phyloP scores from a whole-genome alignment of 2,113 vertebrate species.

The Semicossyphus pulcher region DNA sequence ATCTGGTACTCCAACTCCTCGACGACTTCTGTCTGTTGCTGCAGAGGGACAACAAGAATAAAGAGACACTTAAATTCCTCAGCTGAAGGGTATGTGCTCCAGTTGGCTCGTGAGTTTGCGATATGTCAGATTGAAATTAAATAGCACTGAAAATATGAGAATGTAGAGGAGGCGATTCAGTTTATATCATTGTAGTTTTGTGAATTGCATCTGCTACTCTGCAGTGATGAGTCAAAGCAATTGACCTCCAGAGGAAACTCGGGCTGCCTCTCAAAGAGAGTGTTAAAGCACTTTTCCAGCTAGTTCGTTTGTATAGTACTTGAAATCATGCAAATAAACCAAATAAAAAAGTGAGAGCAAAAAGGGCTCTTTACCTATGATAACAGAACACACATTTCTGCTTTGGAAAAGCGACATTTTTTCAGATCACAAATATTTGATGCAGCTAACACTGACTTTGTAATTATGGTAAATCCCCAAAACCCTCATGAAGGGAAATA shows the following conservation, averaged over 20 bases:
- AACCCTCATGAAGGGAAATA: no score
- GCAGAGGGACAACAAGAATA: constrained; percentile 23
- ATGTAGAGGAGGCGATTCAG: neutral
- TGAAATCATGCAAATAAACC: no score
- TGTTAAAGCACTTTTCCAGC: no score
- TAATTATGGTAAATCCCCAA: no score
- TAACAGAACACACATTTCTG: no score
- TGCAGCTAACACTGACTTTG: no score
- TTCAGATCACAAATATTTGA: no score
- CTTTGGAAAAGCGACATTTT: no score
- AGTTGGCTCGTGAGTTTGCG: neutral
- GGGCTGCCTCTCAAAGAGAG: neutral
- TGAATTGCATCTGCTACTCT: neutral
- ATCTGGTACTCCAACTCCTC: constrained; percentile 98
- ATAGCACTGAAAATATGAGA: neutral
- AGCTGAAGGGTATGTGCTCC: neutral
- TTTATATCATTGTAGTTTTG: neutral
- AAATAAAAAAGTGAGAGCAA: no score
- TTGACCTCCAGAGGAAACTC: neutral
- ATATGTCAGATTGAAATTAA: neutral
- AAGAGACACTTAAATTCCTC: neutral
- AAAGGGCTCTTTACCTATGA: no score
- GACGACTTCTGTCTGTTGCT: constrained; percentile 91
- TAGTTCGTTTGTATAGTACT: no score
- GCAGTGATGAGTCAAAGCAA: neutral